Evolutionary conservation across 2,888 invertebrate species (phyloP), one percentile per base, ranked within the genome.

Genomic region (Eurytoma californica): DNA sequence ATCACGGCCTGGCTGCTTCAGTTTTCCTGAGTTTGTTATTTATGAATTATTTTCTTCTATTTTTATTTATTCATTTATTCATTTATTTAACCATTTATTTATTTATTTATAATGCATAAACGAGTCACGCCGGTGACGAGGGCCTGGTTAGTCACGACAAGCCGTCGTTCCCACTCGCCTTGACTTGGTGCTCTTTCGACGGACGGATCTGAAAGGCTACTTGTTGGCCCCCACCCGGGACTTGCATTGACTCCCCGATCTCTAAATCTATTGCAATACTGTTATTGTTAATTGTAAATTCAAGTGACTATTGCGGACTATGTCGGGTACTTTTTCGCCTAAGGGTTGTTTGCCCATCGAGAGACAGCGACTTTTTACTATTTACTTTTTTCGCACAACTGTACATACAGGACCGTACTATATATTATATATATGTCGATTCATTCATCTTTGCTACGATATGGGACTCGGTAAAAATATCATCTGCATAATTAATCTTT

Each of bases 1-100:
- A 90, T 90, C 90, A 90, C 90, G 90, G 90, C 90, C 90, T 90
- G 90, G 86, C 88, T 90, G 90, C 89, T 90, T 90, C 85, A 89
- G 88, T 88, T 88, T 89, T 88, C 90, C 90, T 89, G 90, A 90
- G 90, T 90, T 88, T 88, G 86, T 88, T 89, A 83, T 86, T 39
- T 84, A 84, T 85, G 75, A 76, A 84, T 85, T 85, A 84, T 85
- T 86, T 86, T 87, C 85, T 82, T 86, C 86, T 83, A 82, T 86
- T 82, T 82, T 30, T 51, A 16, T 63, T 63, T 39, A 47, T 60
- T 28, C 18, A 30, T 30, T 39, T 39, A 18, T 57, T 39, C 9
- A 39, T 39, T 39, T 9, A 39, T 39, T 5, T 39, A 39, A 4
- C 7, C 7, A 39, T 39, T 39, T 39, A 39, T 39, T 39, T 9